Percentiles rank a stretch among this genome's conserved stretches.
phyloP scores from a whole-genome alignment of 2,797 vertebrate genomes.

The Poeciliopsis gracilis region DNA sequence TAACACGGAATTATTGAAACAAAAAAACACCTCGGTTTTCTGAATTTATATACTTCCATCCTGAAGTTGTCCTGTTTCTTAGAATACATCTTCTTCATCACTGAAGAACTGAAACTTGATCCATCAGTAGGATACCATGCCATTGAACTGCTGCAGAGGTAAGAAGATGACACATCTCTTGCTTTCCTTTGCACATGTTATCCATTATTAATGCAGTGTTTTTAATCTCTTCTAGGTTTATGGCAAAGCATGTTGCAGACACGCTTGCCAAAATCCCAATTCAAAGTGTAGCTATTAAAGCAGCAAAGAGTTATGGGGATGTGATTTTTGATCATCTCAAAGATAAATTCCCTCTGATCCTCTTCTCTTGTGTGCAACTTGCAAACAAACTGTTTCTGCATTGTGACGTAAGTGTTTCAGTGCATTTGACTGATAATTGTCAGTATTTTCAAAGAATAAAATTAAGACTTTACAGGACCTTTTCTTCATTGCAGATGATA shows the following conservation, averaged over 20 bases:
- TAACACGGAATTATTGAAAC: background rate
- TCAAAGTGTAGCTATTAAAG: constrained; percentile 19
- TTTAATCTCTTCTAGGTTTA: constrained; percentile 81
- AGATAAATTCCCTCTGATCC: constrained; percentile 80
- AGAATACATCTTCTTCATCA: constrained; percentile 89
- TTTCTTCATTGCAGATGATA: constrained; percentile 78
- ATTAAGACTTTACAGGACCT: background rate
- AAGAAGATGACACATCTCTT: constrained; percentile 25
- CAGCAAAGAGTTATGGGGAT: constrained; percentile 60
- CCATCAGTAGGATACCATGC: constrained; percentile 86
- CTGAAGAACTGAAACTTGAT: constrained; percentile 85
- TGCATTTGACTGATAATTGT: background rate
- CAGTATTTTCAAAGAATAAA: background rate
- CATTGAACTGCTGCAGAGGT: constrained; percentile 92
- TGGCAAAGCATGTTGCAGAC: constrained; percentile 84
- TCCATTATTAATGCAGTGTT: background rate
- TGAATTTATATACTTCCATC: background rate
- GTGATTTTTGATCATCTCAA: constrained; percentile 74
- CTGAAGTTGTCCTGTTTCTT: constrained; percentile 16
- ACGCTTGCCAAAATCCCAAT: constrained; percentile 53
- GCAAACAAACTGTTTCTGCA: constrained; percentile 92
- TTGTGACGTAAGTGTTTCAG: constrained; percentile 78
- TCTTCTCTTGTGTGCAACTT: constrained; percentile 91
- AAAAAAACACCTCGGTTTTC: background rate
- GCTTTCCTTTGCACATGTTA: background rate